These are phyloP conservation scores for Brachyistius frenatus DNA, from an alignment of 2,113 vertebrate genomes.

Conservation along the genomic window DNA sequence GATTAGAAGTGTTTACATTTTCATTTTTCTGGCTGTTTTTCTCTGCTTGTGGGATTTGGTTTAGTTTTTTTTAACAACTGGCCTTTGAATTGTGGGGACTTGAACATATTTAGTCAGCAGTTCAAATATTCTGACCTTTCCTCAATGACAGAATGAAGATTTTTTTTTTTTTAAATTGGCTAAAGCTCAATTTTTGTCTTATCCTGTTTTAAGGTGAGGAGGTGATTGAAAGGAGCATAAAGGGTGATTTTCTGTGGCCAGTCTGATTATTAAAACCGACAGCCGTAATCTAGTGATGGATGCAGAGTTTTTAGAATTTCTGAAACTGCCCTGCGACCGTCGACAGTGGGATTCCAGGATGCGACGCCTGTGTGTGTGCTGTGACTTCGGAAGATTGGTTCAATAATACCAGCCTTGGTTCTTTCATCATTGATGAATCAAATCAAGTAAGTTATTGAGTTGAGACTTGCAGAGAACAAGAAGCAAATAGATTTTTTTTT, in stretches of 20 bases:
- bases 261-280: not conserved
- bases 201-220: conserved; percentile 3
- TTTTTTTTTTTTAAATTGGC: conserved; percentile 20
- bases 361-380: not conserved
- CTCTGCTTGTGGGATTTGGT: not conserved
- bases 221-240: not conserved
- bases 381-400: conserved; percentile 9
- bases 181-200: not conserved
- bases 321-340: conserved; percentile 13
- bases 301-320: not conserved
- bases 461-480: conserved; percentile 42
- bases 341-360: conserved; percentile 18
- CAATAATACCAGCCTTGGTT: conserved; percentile 4
- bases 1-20: not conserved
- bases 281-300: not conserved
- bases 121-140: not conserved
- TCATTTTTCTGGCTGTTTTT: not conserved
- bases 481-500: conserved; percentile 23
- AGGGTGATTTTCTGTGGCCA: not conserved
- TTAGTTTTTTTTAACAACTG: not conserved
- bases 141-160: conserved; percentile 22
- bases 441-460: conserved; percentile 57
- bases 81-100: not conserved
- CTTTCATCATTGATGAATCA: conserved; percentile 49
- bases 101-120: not conserved